A percentile compares a stretch with the other conserved stretches of the same genome.
Conservation (phyloP, 1,140 invertebrate species). For the Drosophila micromelanica region DNA sequence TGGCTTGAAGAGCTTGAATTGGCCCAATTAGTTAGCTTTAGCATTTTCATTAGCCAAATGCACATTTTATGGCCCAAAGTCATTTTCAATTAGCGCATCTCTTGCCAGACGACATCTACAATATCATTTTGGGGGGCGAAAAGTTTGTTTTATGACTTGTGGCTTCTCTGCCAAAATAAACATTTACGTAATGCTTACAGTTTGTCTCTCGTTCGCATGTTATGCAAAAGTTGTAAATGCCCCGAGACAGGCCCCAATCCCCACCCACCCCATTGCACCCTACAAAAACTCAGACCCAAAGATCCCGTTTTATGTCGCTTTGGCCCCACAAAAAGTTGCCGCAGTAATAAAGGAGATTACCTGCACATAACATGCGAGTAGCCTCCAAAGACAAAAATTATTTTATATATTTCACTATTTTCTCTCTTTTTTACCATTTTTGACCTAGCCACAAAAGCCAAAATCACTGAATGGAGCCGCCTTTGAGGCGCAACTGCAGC, state of each 20-base stretch:
- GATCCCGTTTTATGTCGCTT: slow-evolving; percentile 72
- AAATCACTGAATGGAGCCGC: slow-evolving; percentile 32
- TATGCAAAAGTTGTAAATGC: slow-evolving; percentile 74
- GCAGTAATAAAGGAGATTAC: slow-evolving; percentile 82
- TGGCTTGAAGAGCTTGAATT: slow-evolving; percentile 35
- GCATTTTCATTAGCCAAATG: slow-evolving; percentile 47
- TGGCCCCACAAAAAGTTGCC: slow-evolving; percentile 66
- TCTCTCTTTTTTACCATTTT: neutral
- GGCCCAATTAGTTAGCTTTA: slow-evolving; percentile 26
- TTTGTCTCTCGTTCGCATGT: slow-evolving; percentile 58
- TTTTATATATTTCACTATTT: slow-evolving; percentile 33
- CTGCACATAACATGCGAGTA: slow-evolving; percentile 74
- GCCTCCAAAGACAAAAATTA: slow-evolving; percentile 54
- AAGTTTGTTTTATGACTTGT: slow-evolving; percentile 76
- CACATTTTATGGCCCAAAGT: slow-evolving; percentile 44
- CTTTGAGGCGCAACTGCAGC: slow-evolving; percentile 36
- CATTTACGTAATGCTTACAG: slow-evolving; percentile 76
- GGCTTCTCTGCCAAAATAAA: slow-evolving; percentile 67
- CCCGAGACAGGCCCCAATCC: neutral
- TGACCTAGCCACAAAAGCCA: slow-evolving; percentile 28
- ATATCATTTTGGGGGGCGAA: slow-evolving; percentile 9
- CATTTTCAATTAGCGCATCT: slow-evolving; percentile 66
- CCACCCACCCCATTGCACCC: neutral
- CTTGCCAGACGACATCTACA: slow-evolving; percentile 32
- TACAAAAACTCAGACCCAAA: slow-evolving; percentile 34